phyloP scores from a whole-genome alignment of 23 tunicate genomes.

The Diplosoma virens region DNA sequence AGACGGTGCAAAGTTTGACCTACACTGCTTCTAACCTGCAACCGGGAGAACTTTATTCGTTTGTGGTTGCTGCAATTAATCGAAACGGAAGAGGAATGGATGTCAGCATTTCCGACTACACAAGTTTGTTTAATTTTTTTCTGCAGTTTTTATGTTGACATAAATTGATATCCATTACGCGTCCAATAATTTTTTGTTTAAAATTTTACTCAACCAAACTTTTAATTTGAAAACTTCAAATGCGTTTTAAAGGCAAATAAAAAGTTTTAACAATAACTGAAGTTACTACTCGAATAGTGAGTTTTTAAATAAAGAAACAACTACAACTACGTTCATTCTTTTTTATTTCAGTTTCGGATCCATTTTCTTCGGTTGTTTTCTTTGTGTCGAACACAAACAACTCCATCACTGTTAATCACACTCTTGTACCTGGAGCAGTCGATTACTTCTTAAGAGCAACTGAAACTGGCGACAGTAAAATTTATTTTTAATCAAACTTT shows the following conservation, averaged over 20 bases:
- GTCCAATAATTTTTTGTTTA: too few species aligned
- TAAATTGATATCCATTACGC: too few species aligned
- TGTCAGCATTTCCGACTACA: background rate
- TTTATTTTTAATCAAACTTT: too few species aligned
- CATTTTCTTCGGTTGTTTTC: background rate
- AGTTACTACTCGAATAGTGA: too few species aligned
- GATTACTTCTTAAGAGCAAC: background rate
- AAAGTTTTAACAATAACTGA: too few species aligned
- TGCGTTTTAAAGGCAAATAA: too few species aligned
- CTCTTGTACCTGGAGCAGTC: background rate
- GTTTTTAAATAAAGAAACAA: too few species aligned
- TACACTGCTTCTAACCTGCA: background rate
- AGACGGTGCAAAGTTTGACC: background rate
- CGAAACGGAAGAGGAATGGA: background rate
- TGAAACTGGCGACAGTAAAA: background rate
- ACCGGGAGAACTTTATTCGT: background rate
- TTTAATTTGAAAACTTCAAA: too few species aligned
- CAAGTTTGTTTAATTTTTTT: slow-evolving; percentile 2
- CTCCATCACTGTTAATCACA: slow-evolving; percentile 1
- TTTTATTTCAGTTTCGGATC: slow-evolving; percentile 8
- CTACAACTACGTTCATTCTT: too few species aligned
- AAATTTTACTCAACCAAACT: too few species aligned
- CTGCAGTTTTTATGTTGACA: too few species aligned
- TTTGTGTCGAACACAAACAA: slow-evolving; percentile 6
- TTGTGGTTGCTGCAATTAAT: slow-evolving; percentile 1